Conservation (phyloP, 2,888 invertebrate genomes). For the Venusia cambrica region DNA sequence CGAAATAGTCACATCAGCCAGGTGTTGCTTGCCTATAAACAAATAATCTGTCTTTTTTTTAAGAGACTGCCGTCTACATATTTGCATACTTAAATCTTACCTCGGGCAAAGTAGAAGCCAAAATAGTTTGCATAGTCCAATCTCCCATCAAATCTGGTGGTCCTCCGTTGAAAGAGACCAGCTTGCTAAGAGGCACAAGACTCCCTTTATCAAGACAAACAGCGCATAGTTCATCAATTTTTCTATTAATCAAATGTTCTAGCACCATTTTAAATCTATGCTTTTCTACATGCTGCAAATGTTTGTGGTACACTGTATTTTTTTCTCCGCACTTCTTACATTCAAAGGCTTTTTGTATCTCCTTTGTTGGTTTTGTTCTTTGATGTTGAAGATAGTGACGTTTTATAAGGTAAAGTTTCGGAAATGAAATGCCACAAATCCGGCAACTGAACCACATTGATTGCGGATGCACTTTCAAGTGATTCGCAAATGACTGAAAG, state of each 20-base stretch:
- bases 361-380: slow-evolving; percentile 3
- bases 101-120: slow-evolving; percentile 56
- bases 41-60: too few species aligned
- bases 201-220: slow-evolving; percentile 54
- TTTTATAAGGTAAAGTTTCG: slow-evolving; percentile 48
- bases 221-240: slow-evolving; percentile 53
- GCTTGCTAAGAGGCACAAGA: slow-evolving; percentile 48
- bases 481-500: slow-evolving; percentile 51
- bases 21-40: too few species aligned
- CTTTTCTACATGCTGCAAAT: slow-evolving; percentile 65
- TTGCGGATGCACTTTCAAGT: slow-evolving; percentile 59
- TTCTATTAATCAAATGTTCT: slow-evolving; percentile 50
- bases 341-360: slow-evolving; percentile 34
- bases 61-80: too few species aligned
- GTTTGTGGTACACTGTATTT: slow-evolving; percentile 39
- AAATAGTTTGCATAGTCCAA: slow-evolving; percentile 46
- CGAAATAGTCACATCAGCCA: too few species aligned
- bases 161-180: slow-evolving; percentile 57
- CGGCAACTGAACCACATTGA: slow-evolving; percentile 67
- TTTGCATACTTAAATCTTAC: slow-evolving; percentile 46
- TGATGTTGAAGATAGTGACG: slow-evolving; percentile 40
- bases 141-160: slow-evolving; percentile 59
- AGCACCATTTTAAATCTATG: slow-evolving; percentile 62
- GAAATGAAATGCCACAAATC: slow-evolving; percentile 61
- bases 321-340: slow-evolving; percentile 50